Percentiles rank a stretch among this genome's conserved stretches.
These are phyloP conservation scores for Phanerotoma sp. DNA, from an alignment of 2,888 invertebrate genomes.

Conservation along the genomic window DNA sequence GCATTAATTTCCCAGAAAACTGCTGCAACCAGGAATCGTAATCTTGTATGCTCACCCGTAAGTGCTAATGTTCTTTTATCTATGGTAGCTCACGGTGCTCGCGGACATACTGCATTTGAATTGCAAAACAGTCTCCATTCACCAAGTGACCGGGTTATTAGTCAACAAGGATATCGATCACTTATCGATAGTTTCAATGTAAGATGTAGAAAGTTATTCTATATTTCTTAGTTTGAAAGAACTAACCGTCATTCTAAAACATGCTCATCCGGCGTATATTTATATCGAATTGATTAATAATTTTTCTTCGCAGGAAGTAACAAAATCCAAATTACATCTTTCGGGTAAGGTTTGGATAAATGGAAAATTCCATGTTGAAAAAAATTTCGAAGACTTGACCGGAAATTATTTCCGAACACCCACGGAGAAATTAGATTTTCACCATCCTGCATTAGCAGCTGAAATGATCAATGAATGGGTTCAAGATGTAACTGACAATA, in stretches of 20 bases:
- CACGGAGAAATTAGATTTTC: conserved; percentile 67
- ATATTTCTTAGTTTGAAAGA: background rate
- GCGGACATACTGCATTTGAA: conserved; percentile 14
- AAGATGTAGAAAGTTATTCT: no score
- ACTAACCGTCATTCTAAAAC: no score
- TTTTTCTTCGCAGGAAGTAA: no score
- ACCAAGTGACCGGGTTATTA: conserved; percentile 10
- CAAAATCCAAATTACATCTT: no score
- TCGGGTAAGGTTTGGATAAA: no score
- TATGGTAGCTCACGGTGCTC: conserved; percentile 29
- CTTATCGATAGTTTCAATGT: conserved; percentile 17
- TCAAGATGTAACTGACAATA: conserved; percentile 74
- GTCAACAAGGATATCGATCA: conserved; percentile 11
- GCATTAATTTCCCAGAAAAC: no score
- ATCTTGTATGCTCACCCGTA: conserved; percentile 36
- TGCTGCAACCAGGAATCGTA: no score
- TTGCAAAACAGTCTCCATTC: conserved; percentile 12
- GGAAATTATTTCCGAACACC: conserved; percentile 66
- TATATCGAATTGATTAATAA: no score
- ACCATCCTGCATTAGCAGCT: conserved; percentile 54
- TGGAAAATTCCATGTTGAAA: no score
- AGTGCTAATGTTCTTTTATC: conserved; percentile 37
- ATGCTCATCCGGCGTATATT: no score
- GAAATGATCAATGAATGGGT: conserved; percentile 78
- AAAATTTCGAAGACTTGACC: conserved; percentile 65